Base-by-base conservation (phyloP, 2,888 invertebrate genomes). In the Tipula lateralis region DNA sequence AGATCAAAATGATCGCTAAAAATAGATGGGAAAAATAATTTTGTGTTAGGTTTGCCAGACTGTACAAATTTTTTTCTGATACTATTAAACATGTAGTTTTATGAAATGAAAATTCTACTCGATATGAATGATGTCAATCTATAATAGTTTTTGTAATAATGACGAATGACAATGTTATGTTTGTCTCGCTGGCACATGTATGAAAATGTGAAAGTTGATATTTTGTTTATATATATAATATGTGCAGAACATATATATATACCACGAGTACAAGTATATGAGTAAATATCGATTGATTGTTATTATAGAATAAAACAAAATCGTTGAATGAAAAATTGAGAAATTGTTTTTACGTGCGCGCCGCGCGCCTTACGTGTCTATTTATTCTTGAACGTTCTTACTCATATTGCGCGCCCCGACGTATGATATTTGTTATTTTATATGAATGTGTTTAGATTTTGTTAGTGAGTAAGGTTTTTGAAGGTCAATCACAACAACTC, bases 1-100 rank as follows among this genome's bases (percentile, higher is more conserved):
- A 66, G 66, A 66, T 66, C 66, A 66, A 66, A 66, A 66, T 66
- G 24, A 66, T 66, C 66, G 66, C 66, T 66, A 66, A 66, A 66
- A 66, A 66, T 66, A 66, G 66, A 66, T 9, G 66, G 9, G 9
- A 7, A 66, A 66, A 66, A 66, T 66, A 50, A 50, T 50, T 50
- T 50, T 50, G 16, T 16, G 44, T 50, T 50, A 50, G 19, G 6
- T 66, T 66, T 66, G 66, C 66, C 66, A 66, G 66, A 66, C 66
- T 66, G 24, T 66, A 66, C 66, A 24, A 24, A 24, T 24, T 66
- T 66, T 66, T 7, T 66, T 66, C 66, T 19, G 19, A 3, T 66
- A 24, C 24, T 66, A 44, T 44, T 50, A 3, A 39, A 12, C 12
- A 13, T 39, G 13, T 16, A 16, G 4, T 44, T 44, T 44, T 44